phyloP scores from a whole-genome alignment of 2,113 vertebrate genomes.

The Poeciliopsis turrubarensis region DNA sequence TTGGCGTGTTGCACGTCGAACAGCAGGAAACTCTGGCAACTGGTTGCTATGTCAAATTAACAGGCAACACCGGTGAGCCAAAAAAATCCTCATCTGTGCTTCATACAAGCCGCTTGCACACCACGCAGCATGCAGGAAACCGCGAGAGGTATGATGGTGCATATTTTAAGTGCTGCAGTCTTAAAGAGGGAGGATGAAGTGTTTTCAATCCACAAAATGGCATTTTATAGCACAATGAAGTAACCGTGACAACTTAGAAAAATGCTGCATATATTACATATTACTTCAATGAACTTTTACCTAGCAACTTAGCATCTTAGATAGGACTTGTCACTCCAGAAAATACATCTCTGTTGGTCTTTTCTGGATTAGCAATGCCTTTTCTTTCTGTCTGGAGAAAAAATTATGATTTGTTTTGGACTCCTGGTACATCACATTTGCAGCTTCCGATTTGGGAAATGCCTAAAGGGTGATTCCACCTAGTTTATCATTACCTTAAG shows the following conservation, averaged over 20 bases:
- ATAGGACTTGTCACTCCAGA: background rate
- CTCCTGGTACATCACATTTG: too few species aligned
- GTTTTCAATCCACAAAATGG: too few species aligned
- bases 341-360: background rate
- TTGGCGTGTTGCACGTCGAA: constrained; percentile 45
- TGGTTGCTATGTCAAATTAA: constrained; percentile 50
- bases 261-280: too few species aligned
- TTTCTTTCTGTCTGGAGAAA: too few species aligned
- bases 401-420: too few species aligned
- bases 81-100: constrained; percentile 17
- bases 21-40: constrained; percentile 54
- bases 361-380: too few species aligned
- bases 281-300: too few species aligned
- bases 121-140: background rate
- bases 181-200: background rate
- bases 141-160: constrained; percentile 31
- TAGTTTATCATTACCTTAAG: too few species aligned
- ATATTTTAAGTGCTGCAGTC: constrained; percentile 27
- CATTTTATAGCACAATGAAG: too few species aligned
- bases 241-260: too few species aligned
- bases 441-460: too few species aligned
- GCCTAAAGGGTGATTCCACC: too few species aligned
- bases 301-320: background rate
- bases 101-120: constrained; percentile 38
- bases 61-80: constrained; percentile 44